These are phyloP conservation scores for Pseudomyrmex sp. DNA, from an alignment of 1,140 invertebrate species.

Conservation along the genomic window DNA sequence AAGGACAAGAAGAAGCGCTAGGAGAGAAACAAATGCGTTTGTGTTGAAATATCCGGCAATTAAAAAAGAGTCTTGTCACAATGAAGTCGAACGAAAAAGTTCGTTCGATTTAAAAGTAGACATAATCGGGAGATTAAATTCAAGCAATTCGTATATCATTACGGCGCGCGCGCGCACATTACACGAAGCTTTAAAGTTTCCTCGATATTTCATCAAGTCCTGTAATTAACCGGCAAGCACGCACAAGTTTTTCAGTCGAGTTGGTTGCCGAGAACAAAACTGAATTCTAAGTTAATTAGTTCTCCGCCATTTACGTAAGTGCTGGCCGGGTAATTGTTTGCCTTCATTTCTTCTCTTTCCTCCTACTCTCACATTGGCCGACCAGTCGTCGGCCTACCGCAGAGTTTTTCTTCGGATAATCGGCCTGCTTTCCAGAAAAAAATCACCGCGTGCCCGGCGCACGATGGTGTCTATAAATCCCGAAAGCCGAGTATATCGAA, in stretches of 20 bases:
- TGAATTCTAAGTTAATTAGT: conserved; percentile 68
- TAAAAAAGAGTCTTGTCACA: not conserved
- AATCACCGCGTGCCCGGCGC: not conserved
- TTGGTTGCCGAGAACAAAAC: conserved; percentile 62
- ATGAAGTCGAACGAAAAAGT: not conserved
- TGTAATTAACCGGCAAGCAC: conserved; percentile 56
- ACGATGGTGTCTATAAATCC: conserved; percentile 35
- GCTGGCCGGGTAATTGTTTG: conserved; percentile 62
- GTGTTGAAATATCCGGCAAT: not conserved
- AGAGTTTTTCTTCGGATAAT: conserved; percentile 51
- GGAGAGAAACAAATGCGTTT: not conserved
- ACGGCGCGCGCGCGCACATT: conserved; percentile 49
- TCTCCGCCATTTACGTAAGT: conserved; percentile 63
- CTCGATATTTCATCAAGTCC: conserved; percentile 55
- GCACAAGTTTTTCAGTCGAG: conserved; percentile 55
- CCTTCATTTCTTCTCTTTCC: conserved; percentile 48
- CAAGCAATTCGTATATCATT: conserved; percentile 52
- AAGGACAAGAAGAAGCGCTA: not conserved
- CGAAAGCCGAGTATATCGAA: conserved; percentile 60
- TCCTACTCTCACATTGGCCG: too few relatives aligned
- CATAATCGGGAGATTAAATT: conserved; percentile 43
- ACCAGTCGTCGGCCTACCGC: conserved; percentile 40
- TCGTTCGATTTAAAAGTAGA: conserved; percentile 46
- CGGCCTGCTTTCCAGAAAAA: conserved; percentile 52
- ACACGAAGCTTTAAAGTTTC: conserved; percentile 54